Evolutionary conservation across 2,888 invertebrate genomes (phyloP).

Genomic region (Dioctria linearis): DNA sequence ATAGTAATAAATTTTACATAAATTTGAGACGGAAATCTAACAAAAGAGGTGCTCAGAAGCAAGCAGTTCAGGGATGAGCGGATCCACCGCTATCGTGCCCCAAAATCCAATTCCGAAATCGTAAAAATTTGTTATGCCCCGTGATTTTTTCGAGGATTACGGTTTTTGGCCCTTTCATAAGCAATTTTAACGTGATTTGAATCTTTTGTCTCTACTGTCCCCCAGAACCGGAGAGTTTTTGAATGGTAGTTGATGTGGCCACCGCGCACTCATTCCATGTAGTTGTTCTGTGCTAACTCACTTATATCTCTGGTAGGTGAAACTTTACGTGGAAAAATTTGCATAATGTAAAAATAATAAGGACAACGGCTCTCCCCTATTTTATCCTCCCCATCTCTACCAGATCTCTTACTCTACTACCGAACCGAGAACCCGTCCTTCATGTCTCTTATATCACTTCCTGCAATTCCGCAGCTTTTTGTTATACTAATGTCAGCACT

Average conservation of each 20-base stretch:
- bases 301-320: slow-evolving; percentile 37
- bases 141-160: slow-evolving; percentile 24
- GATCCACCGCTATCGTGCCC: too few relatives aligned
- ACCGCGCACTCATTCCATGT: not conserved
- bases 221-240: not conserved
- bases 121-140: slow-evolving; percentile 47
- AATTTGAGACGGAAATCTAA: slow-evolving; percentile 55
- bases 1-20: slow-evolving; percentile 59
- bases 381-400: slow-evolving; percentile 30
- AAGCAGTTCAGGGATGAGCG: not conserved
- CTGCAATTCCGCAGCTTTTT: slow-evolving; percentile 22
- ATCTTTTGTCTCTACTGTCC: slow-evolving; percentile 15
- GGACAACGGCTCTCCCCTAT: slow-evolving; percentile 38
- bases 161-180: slow-evolving; percentile 36
- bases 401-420: too few relatives aligned
- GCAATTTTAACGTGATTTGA: slow-evolving; percentile 41
- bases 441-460: not conserved
- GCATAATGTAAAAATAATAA: slow-evolving; percentile 51
- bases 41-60: slow-evolving; percentile 22
- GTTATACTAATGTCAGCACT: not conserved
- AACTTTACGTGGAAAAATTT: slow-evolving; percentile 46
- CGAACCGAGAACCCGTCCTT: not conserved
- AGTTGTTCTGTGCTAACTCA: slow-evolving; percentile 43
- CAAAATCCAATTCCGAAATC: slow-evolving; percentile 43
- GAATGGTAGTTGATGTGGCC: not conserved